These are phyloP conservation scores for Asbolus verrucosus DNA, from an alignment of 1,140 invertebrate genomes.

Conservation along the genomic window DNA sequence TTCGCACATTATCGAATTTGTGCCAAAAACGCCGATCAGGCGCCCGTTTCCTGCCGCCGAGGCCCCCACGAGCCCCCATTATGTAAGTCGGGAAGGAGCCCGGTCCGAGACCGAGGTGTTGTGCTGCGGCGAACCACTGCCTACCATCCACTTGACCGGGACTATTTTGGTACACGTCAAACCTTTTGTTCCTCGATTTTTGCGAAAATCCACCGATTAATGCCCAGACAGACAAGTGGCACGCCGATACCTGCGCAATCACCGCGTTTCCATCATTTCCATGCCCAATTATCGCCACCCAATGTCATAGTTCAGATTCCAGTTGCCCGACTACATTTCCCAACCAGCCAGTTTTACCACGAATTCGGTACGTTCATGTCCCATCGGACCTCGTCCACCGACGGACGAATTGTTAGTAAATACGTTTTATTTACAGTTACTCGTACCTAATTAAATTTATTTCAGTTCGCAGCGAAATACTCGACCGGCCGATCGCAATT, in stretches of 20 bases:
- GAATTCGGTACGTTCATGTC: neutral
- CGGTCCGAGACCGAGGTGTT: conserved; percentile 23
- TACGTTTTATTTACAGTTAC: too few species aligned
- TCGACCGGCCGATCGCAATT: neutral
- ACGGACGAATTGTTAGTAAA: too few species aligned
- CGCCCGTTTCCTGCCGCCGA: conserved; percentile 2
- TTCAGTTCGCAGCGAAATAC: neutral
- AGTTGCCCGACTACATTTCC: conserved; percentile 5
- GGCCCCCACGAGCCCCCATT: conserved; percentile 21
- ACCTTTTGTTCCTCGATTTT: conserved; percentile 1
- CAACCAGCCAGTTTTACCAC: neutral
- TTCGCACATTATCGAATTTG: conserved; percentile 53
- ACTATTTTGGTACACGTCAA: conserved; percentile 19
- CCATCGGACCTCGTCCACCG: too few species aligned
- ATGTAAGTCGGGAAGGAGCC: conserved; percentile 41
- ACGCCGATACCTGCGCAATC: conserved; percentile 40
- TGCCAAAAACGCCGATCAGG: conserved; percentile 22
- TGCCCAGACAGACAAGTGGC: conserved; percentile 24
- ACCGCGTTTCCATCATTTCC: conserved; percentile 30
- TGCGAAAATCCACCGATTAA: neutral
- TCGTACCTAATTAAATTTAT: too few species aligned
- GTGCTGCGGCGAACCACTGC: conserved; percentile 30
- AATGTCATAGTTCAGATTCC: conserved; percentile 43
- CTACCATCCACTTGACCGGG: conserved; percentile 31
- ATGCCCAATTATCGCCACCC: conserved; percentile 17